A percentile compares a stretch with the other conserved stretches of the same genome.
Evolutionary conservation across 2,797 vertebrate species (phyloP).

Genomic region (Heteromormyrus szaboi): DNA sequence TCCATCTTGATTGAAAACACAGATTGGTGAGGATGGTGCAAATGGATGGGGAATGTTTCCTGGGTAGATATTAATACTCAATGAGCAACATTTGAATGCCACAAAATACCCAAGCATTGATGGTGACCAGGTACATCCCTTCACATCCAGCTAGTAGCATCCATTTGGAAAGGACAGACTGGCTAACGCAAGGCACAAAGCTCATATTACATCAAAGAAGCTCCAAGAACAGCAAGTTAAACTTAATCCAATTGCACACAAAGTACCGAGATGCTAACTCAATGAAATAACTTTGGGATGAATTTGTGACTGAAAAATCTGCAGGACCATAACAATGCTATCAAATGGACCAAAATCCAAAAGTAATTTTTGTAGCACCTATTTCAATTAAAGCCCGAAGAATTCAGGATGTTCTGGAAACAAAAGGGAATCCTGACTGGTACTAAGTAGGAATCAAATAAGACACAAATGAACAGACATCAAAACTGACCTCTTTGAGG

Average conservation of each 20-base stretch:
- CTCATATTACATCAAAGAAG: background rate
- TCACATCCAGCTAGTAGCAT: background rate
- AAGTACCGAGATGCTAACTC: background rate
- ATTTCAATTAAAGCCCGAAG: background rate
- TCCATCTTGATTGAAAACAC: background rate
- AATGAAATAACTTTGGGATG: background rate
- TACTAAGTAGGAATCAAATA: background rate
- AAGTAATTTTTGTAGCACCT: background rate
- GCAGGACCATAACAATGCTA: background rate
- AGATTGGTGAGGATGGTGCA: background rate
- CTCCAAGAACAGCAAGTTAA: background rate
- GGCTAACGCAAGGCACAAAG: background rate
- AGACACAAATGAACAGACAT: background rate
- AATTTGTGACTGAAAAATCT: background rate
- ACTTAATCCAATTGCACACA: background rate
- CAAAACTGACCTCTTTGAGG: conserved; percentile 75
- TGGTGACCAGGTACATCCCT: background rate
- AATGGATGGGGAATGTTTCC: background rate
- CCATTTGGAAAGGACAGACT: background rate
- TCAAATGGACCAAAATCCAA: background rate
- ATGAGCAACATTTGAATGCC: background rate
- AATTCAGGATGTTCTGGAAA: background rate
- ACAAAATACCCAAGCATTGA: background rate
- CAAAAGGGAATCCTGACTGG: background rate
- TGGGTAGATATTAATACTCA: background rate